These are phyloP conservation scores for Mesopsocus fuscifrons DNA, from an alignment of 2,888 invertebrate genomes.

Conservation along the genomic window DNA sequence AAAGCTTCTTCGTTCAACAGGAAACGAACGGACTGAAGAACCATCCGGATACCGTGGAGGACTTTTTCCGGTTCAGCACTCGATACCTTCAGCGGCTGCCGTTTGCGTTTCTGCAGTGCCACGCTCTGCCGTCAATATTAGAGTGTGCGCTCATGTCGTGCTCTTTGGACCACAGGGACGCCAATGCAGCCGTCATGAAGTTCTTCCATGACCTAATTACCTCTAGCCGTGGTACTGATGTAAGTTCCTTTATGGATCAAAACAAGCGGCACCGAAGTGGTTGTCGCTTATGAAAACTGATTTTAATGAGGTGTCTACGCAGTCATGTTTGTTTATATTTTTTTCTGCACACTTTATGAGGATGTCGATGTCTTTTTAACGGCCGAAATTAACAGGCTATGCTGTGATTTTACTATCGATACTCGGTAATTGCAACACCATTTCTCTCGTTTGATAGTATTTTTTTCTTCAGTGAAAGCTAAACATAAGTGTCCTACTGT, in stretches of 20 bases:
- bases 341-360: no score
- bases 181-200: constrained; percentile 90
- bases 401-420: no score
- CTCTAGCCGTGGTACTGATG: constrained; percentile 34
- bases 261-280: no score
- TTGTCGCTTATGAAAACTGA: constrained; percentile 20
- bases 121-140: constrained; percentile 52
- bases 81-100: constrained; percentile 78
- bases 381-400: no score
- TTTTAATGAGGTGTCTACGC: no score
- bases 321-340: no score
- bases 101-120: constrained; percentile 57
- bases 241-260: constrained; percentile 23
- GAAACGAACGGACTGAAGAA: constrained; percentile 56
- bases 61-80: constrained; percentile 73
- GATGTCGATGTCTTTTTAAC: no score
- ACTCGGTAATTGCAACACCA: no score
- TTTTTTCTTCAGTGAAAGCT: no score
- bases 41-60: constrained; percentile 96
- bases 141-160: constrained; percentile 68
- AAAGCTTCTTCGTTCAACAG: no score
- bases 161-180: constrained; percentile 81
- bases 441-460: no score
- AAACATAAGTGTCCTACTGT: no score
- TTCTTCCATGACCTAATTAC: constrained; percentile 73